Evolutionary conservation across 2,113 vertebrate species (phyloP).

Genomic region (Lepisosteus oculatus): DNA sequence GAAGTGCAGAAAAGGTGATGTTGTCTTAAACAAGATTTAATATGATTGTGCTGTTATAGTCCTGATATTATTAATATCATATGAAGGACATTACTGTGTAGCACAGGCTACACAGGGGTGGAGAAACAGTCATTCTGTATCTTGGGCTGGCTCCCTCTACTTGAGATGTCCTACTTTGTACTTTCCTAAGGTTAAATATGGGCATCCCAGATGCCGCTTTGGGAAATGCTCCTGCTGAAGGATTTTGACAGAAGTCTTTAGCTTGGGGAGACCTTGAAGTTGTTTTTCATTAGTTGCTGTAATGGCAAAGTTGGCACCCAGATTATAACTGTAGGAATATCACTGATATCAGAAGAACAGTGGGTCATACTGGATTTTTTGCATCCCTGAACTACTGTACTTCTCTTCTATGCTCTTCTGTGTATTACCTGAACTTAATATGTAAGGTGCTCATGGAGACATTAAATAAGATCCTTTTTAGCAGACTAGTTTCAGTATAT

Average conservation of each 20-base stretch:
- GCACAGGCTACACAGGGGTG: too few species aligned
- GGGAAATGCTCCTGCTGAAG: constrained; percentile 42
- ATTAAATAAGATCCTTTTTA: too few species aligned
- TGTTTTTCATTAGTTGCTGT: constrained; percentile 28
- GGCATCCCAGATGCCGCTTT: constrained; percentile 70
- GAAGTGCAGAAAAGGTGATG: too few species aligned
- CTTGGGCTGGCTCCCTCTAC: constrained; percentile 11
- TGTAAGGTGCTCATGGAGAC: too few species aligned
- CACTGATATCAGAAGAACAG: constrained; percentile 31
- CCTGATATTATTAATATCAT: too few species aligned
- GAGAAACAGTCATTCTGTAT: constrained; percentile 1
- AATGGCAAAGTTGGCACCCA: constrained; percentile 5
- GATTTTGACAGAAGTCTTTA: constrained; percentile 50
- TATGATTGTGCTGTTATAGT: too few species aligned
- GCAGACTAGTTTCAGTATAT: too few species aligned
- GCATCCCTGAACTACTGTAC: too few species aligned
- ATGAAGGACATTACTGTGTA: too few species aligned
- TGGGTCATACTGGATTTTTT: constrained; percentile 48
- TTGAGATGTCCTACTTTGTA: constrained; percentile 26
- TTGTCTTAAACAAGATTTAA: too few species aligned
- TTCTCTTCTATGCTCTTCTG: too few species aligned
- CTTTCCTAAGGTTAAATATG: constrained; percentile 68
- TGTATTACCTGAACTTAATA: too few species aligned
- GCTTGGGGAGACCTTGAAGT: constrained; percentile 22
- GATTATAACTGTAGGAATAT: constrained; percentile 13